Evolutionary conservation across 1,140 invertebrate species (phyloP), one percentile per base, ranked within the genome.

Genomic region (Euwallacea similis): DNA sequence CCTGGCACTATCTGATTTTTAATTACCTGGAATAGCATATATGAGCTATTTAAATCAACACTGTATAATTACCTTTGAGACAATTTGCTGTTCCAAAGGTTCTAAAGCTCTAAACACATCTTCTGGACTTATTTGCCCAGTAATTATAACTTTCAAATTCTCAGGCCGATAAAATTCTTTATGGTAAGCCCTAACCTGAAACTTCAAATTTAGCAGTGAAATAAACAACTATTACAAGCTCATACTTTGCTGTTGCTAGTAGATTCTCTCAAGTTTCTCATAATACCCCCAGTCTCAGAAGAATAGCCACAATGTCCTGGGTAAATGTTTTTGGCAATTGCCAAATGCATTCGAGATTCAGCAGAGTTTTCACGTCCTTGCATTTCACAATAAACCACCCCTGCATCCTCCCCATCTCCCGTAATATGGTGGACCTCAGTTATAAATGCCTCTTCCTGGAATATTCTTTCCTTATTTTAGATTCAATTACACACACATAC

Each of bases 311-410:
- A 92, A 76, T 87, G 83, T 41, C 89, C 88, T 9, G 93, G 92
- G 79, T 95, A 96, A 76, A 94, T 86, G 6, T 86, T 85, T 75
- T 88, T 82, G 7, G 86, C 76, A 78, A 95, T 81, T 74, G 86
- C 87, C 55, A 87, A 81, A 74, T 90, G 84, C 68, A 85, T 83
- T 68, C 88, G 81, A 73, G 86, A 88, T 79, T 93, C 90, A n/a
- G 90, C 92, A 50, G 85, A 88, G 80, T 95, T 95, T 82, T 96
- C 93, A 33, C 86, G 77, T 16, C 90, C 90, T 80, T 97, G 94
- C 92, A 97, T 96, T 85, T 98, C 95, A 82, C 92, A 94, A 80
- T 97, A 98, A 1, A 97, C 94, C 42, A 97, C 92, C 43, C 96
- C 96, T 43, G 90, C 93, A 86, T 98, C 90, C 75, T 94, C 88